Evolutionary conservation across 1,140 invertebrate species (phyloP).

Genomic region (Bombus cullumanus): DNA sequence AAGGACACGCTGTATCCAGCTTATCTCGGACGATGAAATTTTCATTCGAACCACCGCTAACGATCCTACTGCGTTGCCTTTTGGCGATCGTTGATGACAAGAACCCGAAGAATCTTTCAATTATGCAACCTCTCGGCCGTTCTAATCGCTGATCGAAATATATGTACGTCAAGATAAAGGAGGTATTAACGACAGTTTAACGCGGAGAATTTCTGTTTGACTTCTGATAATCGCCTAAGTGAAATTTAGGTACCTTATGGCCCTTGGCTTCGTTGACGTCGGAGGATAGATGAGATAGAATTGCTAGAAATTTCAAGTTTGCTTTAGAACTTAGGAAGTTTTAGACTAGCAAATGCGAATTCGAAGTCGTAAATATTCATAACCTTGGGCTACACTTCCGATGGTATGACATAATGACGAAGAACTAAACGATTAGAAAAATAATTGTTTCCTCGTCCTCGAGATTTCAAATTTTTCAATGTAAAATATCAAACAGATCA

Average conservation of each 20-base stretch:
- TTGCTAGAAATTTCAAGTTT: not conserved
- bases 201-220: not conserved
- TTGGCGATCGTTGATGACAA: not conserved
- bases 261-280: not conserved
- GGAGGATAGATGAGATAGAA: not conserved
- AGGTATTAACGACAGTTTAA: not conserved
- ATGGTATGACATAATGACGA: too few species aligned
- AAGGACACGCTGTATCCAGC: not conserved
- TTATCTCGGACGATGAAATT: slow-evolving; percentile 39
- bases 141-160: slow-evolving; percentile 1
- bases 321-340: too few species aligned
- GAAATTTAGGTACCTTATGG: too few species aligned
- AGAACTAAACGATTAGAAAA: too few species aligned
- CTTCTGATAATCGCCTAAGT: not conserved
- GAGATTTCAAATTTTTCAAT: too few species aligned
- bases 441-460: too few species aligned
- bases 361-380: too few species aligned
- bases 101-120: not conserved
- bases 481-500: too few species aligned
- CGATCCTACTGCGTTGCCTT: not conserved
- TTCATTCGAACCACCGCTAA: slow-evolving; percentile 41
- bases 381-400: too few species aligned
- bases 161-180: not conserved
- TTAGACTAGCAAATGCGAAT: too few species aligned
- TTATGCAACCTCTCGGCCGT: not conserved